A percentile compares a stretch with the other conserved stretches of the same genome.
Evolutionary conservation across 2,888 invertebrate species (phyloP).

Genomic region (Apamea monoglypha): DNA sequence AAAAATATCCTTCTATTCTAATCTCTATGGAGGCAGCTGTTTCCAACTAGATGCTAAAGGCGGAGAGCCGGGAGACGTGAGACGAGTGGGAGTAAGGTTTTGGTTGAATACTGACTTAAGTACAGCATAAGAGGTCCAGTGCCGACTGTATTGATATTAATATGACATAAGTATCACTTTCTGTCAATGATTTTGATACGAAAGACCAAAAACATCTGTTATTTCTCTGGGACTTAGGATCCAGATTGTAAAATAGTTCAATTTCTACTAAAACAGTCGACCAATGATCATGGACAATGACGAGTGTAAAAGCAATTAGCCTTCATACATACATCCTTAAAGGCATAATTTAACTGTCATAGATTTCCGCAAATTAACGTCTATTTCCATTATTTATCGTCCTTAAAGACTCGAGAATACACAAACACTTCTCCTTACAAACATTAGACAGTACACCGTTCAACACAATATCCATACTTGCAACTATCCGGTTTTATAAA

Average conservation of each 20-base stretch:
- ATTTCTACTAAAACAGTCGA: background rate
- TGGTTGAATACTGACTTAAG: background rate
- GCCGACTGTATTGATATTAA: background rate
- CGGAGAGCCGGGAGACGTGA: background rate
- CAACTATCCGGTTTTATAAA: conserved; percentile 36
- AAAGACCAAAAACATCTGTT: background rate
- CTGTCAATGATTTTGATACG: no score
- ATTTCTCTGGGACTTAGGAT: background rate
- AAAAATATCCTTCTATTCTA: conserved; percentile 51
- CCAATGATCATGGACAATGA: background rate
- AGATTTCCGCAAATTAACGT: background rate
- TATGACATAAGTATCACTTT: background rate
- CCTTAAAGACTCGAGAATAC: background rate
- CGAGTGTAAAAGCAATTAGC: background rate
- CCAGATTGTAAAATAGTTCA: background rate
- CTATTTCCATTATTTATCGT: conserved; percentile 1
- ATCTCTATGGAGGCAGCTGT: conserved; percentile 39
- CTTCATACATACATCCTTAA: background rate
- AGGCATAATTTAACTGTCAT: background rate
- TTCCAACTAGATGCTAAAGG: conserved; percentile 25
- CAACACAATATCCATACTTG: conserved; percentile 3
- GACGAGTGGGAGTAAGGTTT: background rate
- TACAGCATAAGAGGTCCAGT: background rate
- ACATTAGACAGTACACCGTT: background rate
- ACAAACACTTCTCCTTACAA: background rate